Evolutionary conservation across 2,888 invertebrate species (phyloP), one percentile per base, ranked within the genome.

Genomic region (Peribatodes rhomboidaria): DNA sequence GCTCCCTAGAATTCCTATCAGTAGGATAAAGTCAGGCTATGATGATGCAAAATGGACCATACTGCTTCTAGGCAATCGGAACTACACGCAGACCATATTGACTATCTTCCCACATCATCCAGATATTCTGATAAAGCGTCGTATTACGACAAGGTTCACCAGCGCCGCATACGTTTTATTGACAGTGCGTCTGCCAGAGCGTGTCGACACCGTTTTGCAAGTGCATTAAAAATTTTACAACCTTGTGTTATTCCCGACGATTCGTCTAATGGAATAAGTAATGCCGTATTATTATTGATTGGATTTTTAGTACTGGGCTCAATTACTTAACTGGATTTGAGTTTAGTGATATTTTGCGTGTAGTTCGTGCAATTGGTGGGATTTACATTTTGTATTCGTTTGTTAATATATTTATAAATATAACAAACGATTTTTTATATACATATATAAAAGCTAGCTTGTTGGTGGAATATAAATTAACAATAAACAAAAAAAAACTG

Each of bases 151-250:
- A 63, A 33, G 16, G 62, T 63, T 39, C 53, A 6, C 20, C 20
- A 4, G n/a, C 33, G 14, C 7, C 18, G 6, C 7, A 11, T 39
- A 35, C 16, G 14, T 7, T 37, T 44, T 16, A 16, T 18, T 8
- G 37, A 47, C 61, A 16, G 76, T 74, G 73, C 64, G 68, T 75
- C 64, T 61, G 53, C 65, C 65, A 70, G 68, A 68, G 70, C 73
- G 65, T 69, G 70, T 68, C 70, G 66, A 49, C 37, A 67, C 47
- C 69, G 68, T 72, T 69, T 68, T 70, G 68, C 61, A 70, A 69
- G 63, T 65, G 69, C 64, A 70, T 68, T 68, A 65, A 68, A 67
- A 49, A 64, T 64, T 70, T 73, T 70, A 73, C 66, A 66, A 61
- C 61, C 61, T 46, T 22, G 37, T 49, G 59, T 64, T 67, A 69